Base-by-base conservation (phyloP, 2,797 vertebrate genomes). In the Chiroxiphia lanceolata region DNA sequence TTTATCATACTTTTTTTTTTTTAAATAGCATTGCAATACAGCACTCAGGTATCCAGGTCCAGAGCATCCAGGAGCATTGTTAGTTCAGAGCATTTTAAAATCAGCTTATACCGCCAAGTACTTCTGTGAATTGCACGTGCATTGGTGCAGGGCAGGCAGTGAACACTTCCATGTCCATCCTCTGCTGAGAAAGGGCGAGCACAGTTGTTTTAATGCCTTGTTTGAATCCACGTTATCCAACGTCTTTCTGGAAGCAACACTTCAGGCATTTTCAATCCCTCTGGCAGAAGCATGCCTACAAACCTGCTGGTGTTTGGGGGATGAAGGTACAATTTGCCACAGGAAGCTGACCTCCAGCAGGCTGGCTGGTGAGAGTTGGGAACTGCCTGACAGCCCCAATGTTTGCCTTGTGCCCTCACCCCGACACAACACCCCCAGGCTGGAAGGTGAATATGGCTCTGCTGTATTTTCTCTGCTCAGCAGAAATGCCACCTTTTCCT, bases 271-370 rank as follows among this genome's bases (percentile, higher is more conserved):
- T 92, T 83, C 91, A 53, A 63, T 64, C 79, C 56, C 70, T 88
- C 70, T 23, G 17, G 68, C 40, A 93, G 77, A 76, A 95, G 82
- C 42, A 19, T 94, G 80, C 83, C 97, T 87, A 82, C 88, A 82
- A 75, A 83, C 72, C 27, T 59, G 94, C 95, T 93, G 89, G 69
- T 6, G 0, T 64, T 71, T 47, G 34, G 89, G 88, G 76, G 80
- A 78, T 69, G 79, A 76, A 33, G 89, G 92, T 12, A 9, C 69
- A 27, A 36, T 91, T 95, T 91, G 92, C 78, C 26, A 11, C 79
- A 54, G 61, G 86, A 61, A 56, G 92, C 84, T 91, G 93, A 88
- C 90, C 95, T 96, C 88, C 80, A 42, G 70, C 48, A 16, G 51
- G 71, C 57, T 63, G 26, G 50, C 31, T 40, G 83, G 74, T 1